Evolutionary conservation across 2,113 vertebrate genomes (phyloP), one percentile per base, ranked within the genome.

Genomic region (Otus sunia): DNA sequence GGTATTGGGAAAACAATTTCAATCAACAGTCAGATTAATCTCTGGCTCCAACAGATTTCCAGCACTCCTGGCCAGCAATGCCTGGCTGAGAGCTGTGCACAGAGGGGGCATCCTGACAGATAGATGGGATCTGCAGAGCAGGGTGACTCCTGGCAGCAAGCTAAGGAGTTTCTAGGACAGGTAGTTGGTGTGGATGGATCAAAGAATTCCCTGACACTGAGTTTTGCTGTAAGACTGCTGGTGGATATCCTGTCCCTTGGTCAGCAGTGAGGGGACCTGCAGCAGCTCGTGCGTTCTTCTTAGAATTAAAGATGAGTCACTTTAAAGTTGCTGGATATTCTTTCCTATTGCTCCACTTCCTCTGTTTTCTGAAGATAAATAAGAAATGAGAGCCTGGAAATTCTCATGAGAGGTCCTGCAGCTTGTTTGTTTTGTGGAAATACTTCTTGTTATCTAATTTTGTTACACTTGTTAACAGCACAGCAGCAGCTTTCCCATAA

Each of bases 361-460:
- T 97, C 88, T 95, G 83, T 88, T 96, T 95, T 95, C 75, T 82
- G 82, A 97, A 94, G 95, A 96, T 92, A 97, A 97, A 97, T 96
- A 95, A 96, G 91, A 97, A 95, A 93, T 77, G 88, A 96, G 92
- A 96, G 90, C 75, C 86, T 93, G 95, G 83, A 86, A 97, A 95
- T 94, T 96, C 96, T 96, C 79, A 78, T 88, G 97, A 96, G 96
- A 97, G 88, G 77, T 96, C 90, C 88, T 76, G 93, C 82, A 94
- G 97, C 91, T 96, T 97, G 97, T 96, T 97, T 97, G 80, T 96
- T 94, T 95, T 95, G 77, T 94, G 77, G 91, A 96, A 97, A 92
- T 92, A 68, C 39, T 92, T 86, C 76, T 90, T 88, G 75, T 75
- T 97, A 90, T 96, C 94, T 96, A 93, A 95, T 90, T 96, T 78